phyloP scores from a whole-genome alignment of 2,797 vertebrate species.

The Chloroceryle amazona region DNA sequence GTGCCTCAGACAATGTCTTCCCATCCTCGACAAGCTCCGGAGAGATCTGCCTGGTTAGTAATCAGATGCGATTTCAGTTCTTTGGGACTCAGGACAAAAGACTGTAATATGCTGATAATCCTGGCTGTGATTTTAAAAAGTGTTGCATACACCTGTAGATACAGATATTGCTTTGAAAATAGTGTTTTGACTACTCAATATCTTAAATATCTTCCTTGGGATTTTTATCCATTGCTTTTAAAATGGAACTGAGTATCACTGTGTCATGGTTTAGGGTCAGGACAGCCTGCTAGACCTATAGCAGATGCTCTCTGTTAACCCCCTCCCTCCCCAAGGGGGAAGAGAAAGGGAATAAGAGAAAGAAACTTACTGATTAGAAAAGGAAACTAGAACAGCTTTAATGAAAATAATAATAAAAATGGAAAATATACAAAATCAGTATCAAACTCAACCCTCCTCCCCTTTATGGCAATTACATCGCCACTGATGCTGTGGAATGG shows the following conservation, averaged over 20 bases:
- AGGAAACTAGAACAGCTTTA: no score
- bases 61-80: neutral
- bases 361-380: no score
- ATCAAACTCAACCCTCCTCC: no score
- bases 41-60: conserved; percentile 96
- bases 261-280: no score
- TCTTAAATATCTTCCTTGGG: neutral
- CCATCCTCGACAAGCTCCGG: conserved; percentile 95
- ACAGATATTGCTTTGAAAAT: neutral
- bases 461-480: no score
- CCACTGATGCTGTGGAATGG: no score
- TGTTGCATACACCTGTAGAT: neutral
- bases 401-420: no score
- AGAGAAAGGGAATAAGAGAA: no score
- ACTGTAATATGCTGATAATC: neutral
- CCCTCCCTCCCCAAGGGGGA: no score
- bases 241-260: neutral
- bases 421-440: no score
- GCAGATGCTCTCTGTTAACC: no score
- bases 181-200: neutral
- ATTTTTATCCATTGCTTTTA: neutral
- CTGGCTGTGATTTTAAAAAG: neutral
- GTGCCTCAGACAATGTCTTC: conserved; percentile 99
- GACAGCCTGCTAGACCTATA: no score
- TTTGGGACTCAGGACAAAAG: neutral